Evolutionary conservation across 2,888 invertebrate genomes (phyloP), one percentile per base, ranked within the genome.

Genomic region (Celastrina argiolus): DNA sequence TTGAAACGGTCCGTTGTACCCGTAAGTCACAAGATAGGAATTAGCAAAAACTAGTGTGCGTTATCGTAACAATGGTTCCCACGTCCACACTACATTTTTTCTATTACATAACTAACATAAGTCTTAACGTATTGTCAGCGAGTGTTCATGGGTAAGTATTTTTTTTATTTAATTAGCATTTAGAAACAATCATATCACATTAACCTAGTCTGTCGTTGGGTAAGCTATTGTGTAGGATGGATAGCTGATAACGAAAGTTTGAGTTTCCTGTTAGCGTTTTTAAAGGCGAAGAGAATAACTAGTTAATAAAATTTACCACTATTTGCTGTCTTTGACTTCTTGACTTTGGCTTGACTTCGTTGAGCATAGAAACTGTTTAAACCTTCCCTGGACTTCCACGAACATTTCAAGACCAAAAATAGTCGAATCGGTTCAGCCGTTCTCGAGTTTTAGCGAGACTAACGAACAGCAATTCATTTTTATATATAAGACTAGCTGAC

Each of bases 161-260:
- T 51, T 51, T 51, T 51, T 51, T 22, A 22, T 22, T 51, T 22
- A 22, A 51, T 26, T 51, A 51, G 22, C 51, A 22, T 51, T 51
- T 51, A 51, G 18, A 4, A 45, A 56, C 56, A 56, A 58, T 58
- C n/a, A 58, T 31, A 31, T 31, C 58, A 58, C 58, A 58, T 31
- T 58, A 58, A 58, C 31, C 56, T 16, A 58, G 28, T 58, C 58
- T 58, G 14, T n/a, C 7, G 31, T 28, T 58, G 7, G 28, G 58
- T 16, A 31, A 31, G 58, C 51, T 51, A 51, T 51, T 22, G 51
- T 22, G 51, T 5, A 58, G 28, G 58, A 28, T 31, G 14, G 16
- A 31, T 58, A 58, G 31, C 1, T 0, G 58, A 58, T 58, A 58
- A 51, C 22, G 22, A 51, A 51, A 51, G 18, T 45, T 45, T 51